Conservation (phyloP, 2,888 invertebrate species). For the Marasmarcha lunaedactyla region DNA sequence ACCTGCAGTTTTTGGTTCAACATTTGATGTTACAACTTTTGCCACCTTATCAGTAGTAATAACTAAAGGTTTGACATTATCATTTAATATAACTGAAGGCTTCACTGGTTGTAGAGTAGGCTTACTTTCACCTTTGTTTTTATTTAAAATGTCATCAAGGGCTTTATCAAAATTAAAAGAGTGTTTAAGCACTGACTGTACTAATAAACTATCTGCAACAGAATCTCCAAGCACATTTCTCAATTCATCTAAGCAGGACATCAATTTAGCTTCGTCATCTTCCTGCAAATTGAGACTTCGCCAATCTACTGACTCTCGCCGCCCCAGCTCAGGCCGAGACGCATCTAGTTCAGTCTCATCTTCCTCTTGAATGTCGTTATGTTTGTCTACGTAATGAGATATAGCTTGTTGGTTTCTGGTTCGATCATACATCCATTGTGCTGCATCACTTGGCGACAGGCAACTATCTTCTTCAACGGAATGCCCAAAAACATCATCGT, state of each 20-base stretch:
- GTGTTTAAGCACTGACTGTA: constrained; percentile 77
- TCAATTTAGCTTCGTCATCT: constrained; percentile 78
- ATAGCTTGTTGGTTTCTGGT: constrained; percentile 79
- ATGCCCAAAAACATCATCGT: constrained; percentile 92
- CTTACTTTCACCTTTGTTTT: constrained; percentile 30
- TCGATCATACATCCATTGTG: constrained; percentile 88
- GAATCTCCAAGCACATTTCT: constrained; percentile 84
- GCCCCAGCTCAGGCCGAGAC: constrained; percentile 26
- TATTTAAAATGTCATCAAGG: constrained; percentile 77
- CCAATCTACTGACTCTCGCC: constrained; percentile 61
- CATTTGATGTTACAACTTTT: constrained; percentile 49
- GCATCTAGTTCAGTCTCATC: constrained; percentile 55
- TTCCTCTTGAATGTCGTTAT: constrained; percentile 80
- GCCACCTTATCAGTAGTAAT: constrained; percentile 31
- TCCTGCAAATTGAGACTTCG: constrained; percentile 69
- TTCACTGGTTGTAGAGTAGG: constrained; percentile 24
- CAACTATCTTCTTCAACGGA: constrained; percentile 94
- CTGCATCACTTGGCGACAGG: constrained; percentile 88
- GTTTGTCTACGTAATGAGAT: constrained; percentile 80
- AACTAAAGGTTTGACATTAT: constrained; percentile 33
- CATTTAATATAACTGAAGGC: constrained; percentile 27
- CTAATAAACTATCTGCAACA: constrained; percentile 78
- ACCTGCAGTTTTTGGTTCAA: constrained; percentile 45
- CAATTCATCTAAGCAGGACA: constrained; percentile 87
- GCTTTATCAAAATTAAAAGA: constrained; percentile 80